These are phyloP conservation scores for Nesogale talazaci DNA, from an alignment of 2,113 vertebrate species.

Conservation along the genomic window DNA sequence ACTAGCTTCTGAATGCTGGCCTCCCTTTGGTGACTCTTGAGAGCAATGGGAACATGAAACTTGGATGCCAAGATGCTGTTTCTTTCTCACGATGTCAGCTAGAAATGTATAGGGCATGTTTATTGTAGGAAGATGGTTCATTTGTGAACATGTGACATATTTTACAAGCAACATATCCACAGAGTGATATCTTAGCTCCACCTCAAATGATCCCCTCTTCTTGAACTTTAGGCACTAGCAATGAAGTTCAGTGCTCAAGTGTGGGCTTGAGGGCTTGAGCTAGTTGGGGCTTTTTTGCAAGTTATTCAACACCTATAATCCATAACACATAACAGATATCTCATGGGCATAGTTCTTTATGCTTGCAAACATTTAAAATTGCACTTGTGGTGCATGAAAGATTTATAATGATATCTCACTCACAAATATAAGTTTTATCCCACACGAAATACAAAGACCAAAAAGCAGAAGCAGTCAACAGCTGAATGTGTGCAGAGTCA, in stretches of 20 bases:
- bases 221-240: background rate
- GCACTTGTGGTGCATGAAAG: constrained; percentile 85
- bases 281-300: constrained; percentile 61
- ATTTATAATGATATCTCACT: constrained; percentile 87
- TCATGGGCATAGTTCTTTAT: constrained; percentile 81
- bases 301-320: constrained; percentile 76
- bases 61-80: background rate
- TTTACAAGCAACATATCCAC: background rate
- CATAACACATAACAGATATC: constrained; percentile 79
- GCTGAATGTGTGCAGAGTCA: constrained; percentile 81
- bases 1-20: background rate
- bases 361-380: constrained; percentile 85
- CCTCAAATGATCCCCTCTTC: background rate
- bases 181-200: background rate
- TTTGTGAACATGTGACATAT: background rate
- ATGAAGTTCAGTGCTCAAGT: background rate
- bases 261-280: background rate
- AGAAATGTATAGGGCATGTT: background rate
- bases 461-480: constrained; percentile 82
- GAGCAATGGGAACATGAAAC: background rate
- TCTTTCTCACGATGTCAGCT: constrained; percentile 55
- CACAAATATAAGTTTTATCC: constrained; percentile 85
- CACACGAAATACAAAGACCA: constrained; percentile 77
- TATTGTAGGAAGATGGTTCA: background rate
- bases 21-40: background rate